phyloP scores from a whole-genome alignment of 2,888 invertebrate genomes.

The Stictocephala bisonia region DNA sequence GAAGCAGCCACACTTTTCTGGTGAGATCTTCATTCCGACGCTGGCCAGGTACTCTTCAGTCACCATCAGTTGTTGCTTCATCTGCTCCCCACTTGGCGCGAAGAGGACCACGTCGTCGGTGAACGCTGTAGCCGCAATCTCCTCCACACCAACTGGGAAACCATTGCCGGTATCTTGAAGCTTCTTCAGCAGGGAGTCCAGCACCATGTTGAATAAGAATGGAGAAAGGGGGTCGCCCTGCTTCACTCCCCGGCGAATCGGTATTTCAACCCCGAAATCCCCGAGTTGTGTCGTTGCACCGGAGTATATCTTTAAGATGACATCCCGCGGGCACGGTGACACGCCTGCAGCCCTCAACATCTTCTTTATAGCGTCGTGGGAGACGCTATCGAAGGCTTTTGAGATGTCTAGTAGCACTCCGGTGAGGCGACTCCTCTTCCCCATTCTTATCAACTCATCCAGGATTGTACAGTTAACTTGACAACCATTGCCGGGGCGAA shows the following conservation, averaged over 20 bases:
- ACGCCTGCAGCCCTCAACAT: not conserved
- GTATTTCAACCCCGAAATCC: not conserved
- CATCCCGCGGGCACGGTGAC: not conserved
- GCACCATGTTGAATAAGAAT: conserved; percentile 42
- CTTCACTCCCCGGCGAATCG: conserved; percentile 42
- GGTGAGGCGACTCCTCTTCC: not conserved
- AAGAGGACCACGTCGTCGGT: conserved; percentile 47
- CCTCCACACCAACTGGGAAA: not conserved
- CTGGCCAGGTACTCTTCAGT: not conserved
- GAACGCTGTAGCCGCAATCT: conserved; percentile 30
- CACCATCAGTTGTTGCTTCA: not conserved
- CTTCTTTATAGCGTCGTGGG: not conserved
- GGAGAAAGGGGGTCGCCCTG: conserved; percentile 50
- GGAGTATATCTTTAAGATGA: not conserved
- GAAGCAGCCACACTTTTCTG: conserved; percentile 1
- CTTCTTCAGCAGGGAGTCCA: conserved; percentile 35
- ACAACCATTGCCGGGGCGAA: conserved; percentile 23
- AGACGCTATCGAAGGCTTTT: conserved; percentile 15
- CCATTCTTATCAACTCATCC: not conserved
- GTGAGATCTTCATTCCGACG: conserved; percentile 27
- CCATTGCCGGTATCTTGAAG: not conserved
- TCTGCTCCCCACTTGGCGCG: not conserved
- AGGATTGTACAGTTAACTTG: conserved; percentile 12
- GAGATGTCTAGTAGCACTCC: not conserved
- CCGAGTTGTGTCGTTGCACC: not conserved